Evolutionary conservation across 2,113 vertebrate species (phyloP).

Genomic region (Oreochromis spilurus): DNA sequence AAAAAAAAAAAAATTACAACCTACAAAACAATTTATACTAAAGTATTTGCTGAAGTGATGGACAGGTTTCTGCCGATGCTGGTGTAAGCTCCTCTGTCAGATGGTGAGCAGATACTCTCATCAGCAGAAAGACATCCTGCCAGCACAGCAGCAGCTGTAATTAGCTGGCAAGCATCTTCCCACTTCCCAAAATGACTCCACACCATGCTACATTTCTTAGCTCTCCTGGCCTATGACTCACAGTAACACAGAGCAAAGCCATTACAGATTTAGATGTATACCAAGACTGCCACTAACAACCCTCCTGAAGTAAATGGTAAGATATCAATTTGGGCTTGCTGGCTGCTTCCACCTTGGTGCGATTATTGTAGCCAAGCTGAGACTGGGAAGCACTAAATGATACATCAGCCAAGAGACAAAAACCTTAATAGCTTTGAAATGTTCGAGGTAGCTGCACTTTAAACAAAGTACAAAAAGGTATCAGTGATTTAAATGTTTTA

Average conservation of each 20-base stretch:
- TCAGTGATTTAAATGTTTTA: background rate
- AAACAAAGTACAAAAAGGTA: background rate
- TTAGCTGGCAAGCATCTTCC: slow-evolving; percentile 12
- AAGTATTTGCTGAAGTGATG: background rate
- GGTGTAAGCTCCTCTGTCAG: background rate
- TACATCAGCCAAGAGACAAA: fast-evolving
- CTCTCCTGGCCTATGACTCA: background rate
- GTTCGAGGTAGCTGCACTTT: background rate
- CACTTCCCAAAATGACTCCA: background rate
- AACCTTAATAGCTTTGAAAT: background rate
- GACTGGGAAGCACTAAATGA: background rate
- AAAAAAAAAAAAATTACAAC: background rate
- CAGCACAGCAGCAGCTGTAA: slow-evolving; percentile 24
- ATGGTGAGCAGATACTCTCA: background rate
- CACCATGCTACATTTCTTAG: background rate
- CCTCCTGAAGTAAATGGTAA: background rate
- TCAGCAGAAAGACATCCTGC: slow-evolving; percentile 25
- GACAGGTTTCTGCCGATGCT: background rate
- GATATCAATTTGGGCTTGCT: background rate
- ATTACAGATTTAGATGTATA: background rate
- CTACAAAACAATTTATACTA: background rate
- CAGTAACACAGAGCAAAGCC: background rate
- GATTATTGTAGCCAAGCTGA: background rate
- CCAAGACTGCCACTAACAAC: background rate
- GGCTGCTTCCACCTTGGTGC: background rate